These are phyloP conservation scores for Aphelocoma californica DNA, from an alignment of 2,797 vertebrate species.

Conservation along the genomic window DNA sequence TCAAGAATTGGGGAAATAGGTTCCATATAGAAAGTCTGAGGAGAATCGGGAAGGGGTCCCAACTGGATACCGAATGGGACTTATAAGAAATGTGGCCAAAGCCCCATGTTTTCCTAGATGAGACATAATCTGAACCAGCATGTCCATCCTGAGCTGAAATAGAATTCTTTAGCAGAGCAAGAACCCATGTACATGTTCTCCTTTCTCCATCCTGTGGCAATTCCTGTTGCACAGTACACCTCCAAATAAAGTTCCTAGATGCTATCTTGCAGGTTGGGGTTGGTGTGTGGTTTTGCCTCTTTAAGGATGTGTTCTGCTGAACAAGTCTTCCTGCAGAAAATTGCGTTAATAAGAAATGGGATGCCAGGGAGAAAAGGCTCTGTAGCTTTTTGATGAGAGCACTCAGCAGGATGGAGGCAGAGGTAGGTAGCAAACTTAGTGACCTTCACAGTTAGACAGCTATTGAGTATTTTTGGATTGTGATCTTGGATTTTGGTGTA, in stretches of 20 bases:
- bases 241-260: neutral
- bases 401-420: neutral
- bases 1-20: neutral
- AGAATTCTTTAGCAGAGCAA: neutral
- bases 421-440: neutral
- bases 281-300: neutral
- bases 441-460: neutral
- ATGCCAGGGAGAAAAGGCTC: neutral
- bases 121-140: neutral
- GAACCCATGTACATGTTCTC: accelerated
- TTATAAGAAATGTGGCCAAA: neutral
- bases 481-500: neutral
- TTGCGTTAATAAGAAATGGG: neutral
- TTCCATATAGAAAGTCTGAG: neutral
- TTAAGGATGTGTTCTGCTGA: neutral
- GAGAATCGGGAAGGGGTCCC: neutral
- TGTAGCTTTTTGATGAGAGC: accelerated
- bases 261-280: neutral
- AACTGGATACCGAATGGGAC: neutral
- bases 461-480: neutral
- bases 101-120: neutral
- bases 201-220: neutral
- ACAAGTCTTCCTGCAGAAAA: neutral
- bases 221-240: neutral
- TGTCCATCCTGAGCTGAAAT: neutral